Evolutionary conservation across 2,113 vertebrate genomes (phyloP).

Genomic region (Anguilla japonica): DNA sequence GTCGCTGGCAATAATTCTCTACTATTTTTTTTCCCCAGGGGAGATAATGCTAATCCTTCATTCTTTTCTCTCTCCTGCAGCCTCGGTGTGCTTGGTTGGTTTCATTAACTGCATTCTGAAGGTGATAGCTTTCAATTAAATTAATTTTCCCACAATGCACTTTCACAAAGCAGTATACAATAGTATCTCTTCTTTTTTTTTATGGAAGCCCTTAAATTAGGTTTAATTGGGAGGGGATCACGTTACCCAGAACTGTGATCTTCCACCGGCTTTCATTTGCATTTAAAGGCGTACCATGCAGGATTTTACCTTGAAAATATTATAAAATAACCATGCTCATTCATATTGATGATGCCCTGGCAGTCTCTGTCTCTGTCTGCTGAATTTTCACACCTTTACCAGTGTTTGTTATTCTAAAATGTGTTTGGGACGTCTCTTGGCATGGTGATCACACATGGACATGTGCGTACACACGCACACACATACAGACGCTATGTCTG

Average conservation of each 20-base stretch:
- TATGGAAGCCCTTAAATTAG: constrained; percentile 8
- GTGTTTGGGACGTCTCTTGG: too few relatives aligned
- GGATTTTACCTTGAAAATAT: constrained; percentile 25
- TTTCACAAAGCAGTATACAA: constrained; percentile 14
- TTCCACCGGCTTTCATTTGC: constrained; percentile 18
- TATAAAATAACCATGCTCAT: too few relatives aligned
- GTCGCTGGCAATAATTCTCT: not conserved
- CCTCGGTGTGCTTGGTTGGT: not conserved
- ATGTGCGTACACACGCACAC: too few relatives aligned
- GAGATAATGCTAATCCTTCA: not conserved
- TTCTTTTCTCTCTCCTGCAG: not conserved
- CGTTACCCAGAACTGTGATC: constrained; percentile 25
- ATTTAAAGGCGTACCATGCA: constrained; percentile 11
- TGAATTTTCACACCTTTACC: too few relatives aligned
- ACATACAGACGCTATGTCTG: too few relatives aligned
- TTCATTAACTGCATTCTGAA: constrained; percentile 1
- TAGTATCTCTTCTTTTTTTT: not conserved
- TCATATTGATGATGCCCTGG: too few relatives aligned
- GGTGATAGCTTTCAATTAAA: constrained; percentile 29
- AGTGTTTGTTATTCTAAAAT: too few relatives aligned
- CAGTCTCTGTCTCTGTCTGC: too few relatives aligned
- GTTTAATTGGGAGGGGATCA: constrained; percentile 40
- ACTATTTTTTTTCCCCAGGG: not conserved
- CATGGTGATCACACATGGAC: too few relatives aligned
- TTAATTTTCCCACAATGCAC: constrained; percentile 21